Base-by-base conservation (phyloP, 2,113 vertebrate genomes). In the Gila orcuttii region DNA sequence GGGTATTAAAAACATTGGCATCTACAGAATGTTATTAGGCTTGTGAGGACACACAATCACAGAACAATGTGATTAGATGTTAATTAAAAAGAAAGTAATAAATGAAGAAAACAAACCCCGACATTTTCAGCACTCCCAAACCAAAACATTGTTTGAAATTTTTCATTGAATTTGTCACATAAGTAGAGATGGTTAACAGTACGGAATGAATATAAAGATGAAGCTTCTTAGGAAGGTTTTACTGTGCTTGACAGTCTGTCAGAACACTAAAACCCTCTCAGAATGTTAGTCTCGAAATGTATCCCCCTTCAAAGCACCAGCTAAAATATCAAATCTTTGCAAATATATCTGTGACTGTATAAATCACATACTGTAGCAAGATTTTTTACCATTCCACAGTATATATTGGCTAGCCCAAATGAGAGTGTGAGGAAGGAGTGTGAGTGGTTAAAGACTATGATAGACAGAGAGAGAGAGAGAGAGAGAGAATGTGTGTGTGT, bases 21-120 rank as follows among this genome's bases (percentile, higher is more conserved):
- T 75, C n/a, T 52, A 50, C 45, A 76, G 47, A 76, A 76, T 52
- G 15, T 17, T 31, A 52, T 19, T 28, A 75, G 1, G n/a, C 42
- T 50, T 75, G 11, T 10, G 68, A 42, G 21, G 25, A 76, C 8
- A 6, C 47, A 52, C n/a, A 31, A 52, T 76, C 39, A 42, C 39
- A 42, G 6, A 3, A 52, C 31, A 42, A 42, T 42, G 39, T 31
- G 28, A 17, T 76, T 55, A 55, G 15, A 52, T 76, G 47, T 52
- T 28, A 52, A 52, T 76, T 52, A 31, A 76, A 76, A 76, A 76
- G 25, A 76, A 76, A 76, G n/a, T n/a, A n/a, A n/a, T n/a, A n/a
- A n/a, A n/a, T n/a, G n/a, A n/a, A n/a, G n/a, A n/a, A n/a, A n/a
- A n/a, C n/a, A n/a, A n/a, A n/a, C n/a, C n/a, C n/a, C n/a, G n/a